Evolutionary conservation across 2,797 vertebrate species (phyloP).

Genomic region (Halcyon badia): DNA sequence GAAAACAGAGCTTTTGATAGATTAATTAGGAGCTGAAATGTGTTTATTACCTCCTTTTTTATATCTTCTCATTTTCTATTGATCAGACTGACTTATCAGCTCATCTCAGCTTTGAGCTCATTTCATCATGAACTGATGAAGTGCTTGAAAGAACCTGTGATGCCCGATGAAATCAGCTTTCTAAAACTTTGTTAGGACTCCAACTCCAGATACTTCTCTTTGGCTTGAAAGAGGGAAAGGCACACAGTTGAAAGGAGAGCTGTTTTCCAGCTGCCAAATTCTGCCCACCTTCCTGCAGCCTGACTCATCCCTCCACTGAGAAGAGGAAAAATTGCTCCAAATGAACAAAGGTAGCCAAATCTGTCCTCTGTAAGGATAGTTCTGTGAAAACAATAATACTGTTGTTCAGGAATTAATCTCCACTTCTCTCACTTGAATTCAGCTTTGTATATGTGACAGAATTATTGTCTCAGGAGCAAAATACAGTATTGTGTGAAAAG

Average conservation of each 20-base stretch:
- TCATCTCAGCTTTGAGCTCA: conserved; percentile 45
- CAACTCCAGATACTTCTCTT: neutral
- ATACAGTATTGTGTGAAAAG: neutral
- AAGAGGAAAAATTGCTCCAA: neutral
- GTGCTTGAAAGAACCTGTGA: conserved; percentile 27
- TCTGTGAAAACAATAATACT: neutral
- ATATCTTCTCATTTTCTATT: conserved; percentile 31
- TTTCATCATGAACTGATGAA: conserved; percentile 19
- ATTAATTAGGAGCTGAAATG: conserved; percentile 67
- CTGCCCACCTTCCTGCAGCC: neutral
- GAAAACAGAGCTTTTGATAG: conserved; percentile 59
- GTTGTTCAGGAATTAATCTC: neutral
- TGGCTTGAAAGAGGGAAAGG: neutral
- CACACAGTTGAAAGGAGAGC: neutral
- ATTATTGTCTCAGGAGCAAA: neutral
- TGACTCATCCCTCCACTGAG: neutral
- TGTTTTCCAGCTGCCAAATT: neutral
- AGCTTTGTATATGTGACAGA: neutral
- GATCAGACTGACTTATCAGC: neutral
- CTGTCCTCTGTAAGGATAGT: neutral
- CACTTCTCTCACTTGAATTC: neutral
- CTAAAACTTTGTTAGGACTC: conserved; percentile 16
- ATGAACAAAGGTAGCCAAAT: neutral
- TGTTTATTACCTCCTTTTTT: conserved; percentile 64
- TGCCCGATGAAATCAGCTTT: neutral